Conservation (phyloP, 2,888 invertebrate genomes). For the Tipula vernalis region DNA sequence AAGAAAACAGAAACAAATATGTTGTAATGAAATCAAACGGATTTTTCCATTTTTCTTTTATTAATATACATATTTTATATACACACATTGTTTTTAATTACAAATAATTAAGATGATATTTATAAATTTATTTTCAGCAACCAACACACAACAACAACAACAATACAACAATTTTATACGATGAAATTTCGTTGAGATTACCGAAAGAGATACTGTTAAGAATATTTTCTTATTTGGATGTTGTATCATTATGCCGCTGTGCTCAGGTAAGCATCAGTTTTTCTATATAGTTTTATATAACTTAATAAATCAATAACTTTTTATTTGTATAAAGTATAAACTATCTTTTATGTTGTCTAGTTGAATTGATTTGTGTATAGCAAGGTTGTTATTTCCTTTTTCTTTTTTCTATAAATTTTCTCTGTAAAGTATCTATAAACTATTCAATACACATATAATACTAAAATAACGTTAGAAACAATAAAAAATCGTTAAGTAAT, state of each 20-base stretch:
- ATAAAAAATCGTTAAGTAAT: neutral
- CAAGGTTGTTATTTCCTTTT: neutral
- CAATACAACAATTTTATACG: constrained; percentile 21
- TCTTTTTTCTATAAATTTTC: neutral
- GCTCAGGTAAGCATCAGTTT: constrained; percentile 58
- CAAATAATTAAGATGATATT: neutral
- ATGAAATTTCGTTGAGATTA: constrained; percentile 52
- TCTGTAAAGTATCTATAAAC: neutral
- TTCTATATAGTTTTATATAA: neutral
- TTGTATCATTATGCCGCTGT: constrained; percentile 89
- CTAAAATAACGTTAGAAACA: neutral
- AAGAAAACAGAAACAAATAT: neutral
- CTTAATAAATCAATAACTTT: neutral
- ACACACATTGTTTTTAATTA: too few species aligned
- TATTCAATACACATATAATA: neutral
- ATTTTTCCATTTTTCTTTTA: neutral
- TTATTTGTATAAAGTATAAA: neutral
- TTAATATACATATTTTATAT: neutral
- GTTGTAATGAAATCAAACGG: neutral
- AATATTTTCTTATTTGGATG: constrained; percentile 91
- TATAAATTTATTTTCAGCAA: neutral
- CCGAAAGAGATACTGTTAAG: constrained; percentile 91
- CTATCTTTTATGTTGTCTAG: neutral
- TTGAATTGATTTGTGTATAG: neutral
- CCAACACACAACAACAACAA: neutral